Evolutionary conservation across 2,888 invertebrate genomes (phyloP), one percentile per base, ranked within the genome.

Genomic region (Prosopocoilus inquinatus): DNA sequence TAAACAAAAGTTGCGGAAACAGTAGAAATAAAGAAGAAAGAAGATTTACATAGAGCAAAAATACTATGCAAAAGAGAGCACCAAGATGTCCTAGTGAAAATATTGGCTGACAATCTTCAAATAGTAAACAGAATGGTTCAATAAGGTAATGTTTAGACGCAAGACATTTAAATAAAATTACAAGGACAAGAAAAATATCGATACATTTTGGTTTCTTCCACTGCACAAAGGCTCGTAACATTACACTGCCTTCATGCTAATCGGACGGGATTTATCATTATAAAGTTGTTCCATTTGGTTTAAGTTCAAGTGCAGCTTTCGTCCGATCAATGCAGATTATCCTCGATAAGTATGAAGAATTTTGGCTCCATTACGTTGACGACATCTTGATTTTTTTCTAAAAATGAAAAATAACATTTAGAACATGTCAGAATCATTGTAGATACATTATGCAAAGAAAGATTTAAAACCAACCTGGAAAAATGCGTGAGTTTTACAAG

Each of bases 171-270:
- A 54, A 54, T 33, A n/a, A 3, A 3, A 28, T n/a, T 4, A 54
- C 49, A 34, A 49, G 28, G 41, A 47, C 47, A 2, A 47, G 34
- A 34, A 35, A 38, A 12, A 3, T 12, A 9, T 12, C 12, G 5
- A 48, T 12, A 44, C 49, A 1, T 54, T 54, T 12, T 54, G 54
- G 54, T 28, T 44, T 32, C 44, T 54, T 35, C 48, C 49, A 1
- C 15, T 54, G 32, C 34, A 48, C 4, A 2, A 16, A 11, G n/a
- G 34, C 9, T 49, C 36, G 2, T 11, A 45, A 11, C 48, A 49
- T 9, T 54, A 48, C 28, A 36, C 49, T 1, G 49, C 49, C 3
- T 54, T 47, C 15, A 54, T 38, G 39, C n/a, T n/a, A n/a, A n/a
- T n/a, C n/a, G n/a, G n/a, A n/a, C n/a, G n/a, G n/a, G n/a, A n/a